phyloP scores from a whole-genome alignment of 2,888 invertebrate species.

The Tetragnatha montana region DNA sequence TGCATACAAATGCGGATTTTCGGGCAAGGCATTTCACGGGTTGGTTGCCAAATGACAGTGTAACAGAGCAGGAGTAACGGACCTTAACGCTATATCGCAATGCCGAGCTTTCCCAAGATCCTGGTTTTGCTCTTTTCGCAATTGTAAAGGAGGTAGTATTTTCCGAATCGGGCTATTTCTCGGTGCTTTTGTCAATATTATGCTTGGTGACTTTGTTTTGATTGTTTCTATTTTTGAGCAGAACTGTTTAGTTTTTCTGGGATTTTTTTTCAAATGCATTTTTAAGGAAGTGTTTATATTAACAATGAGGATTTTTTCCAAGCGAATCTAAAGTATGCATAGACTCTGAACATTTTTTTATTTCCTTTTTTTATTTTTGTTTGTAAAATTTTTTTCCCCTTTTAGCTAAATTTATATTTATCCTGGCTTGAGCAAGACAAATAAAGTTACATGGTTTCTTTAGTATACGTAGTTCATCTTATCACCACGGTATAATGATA shows the following conservation, averaged over 20 bases:
- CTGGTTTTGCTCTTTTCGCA: slow-evolving; percentile 1
- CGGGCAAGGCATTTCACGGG: slow-evolving; percentile 26
- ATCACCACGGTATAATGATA: too few species aligned
- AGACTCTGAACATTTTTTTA: too few species aligned
- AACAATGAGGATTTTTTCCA: too few species aligned
- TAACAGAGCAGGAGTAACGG: slow-evolving; percentile 22
- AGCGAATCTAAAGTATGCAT: too few species aligned
- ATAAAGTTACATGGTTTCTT: too few species aligned
- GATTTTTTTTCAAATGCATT: background rate
- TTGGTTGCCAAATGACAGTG: slow-evolving; percentile 37
- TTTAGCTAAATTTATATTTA: too few species aligned
- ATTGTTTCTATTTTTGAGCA: background rate
- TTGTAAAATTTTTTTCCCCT: too few species aligned
- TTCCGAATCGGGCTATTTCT: background rate
- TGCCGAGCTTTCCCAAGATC: background rate
- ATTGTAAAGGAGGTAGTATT: background rate
- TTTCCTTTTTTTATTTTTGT: too few species aligned
- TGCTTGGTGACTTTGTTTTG: background rate
- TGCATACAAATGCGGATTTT: slow-evolving; percentile 18
- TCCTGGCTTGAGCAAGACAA: too few species aligned
- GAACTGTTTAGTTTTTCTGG: background rate
- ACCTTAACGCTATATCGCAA: slow-evolving; percentile 30
- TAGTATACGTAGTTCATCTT: too few species aligned
- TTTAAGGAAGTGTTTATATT: background rate
- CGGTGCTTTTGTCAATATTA: slow-evolving; percentile 3